Evolutionary conservation across 2,797 vertebrate species (phyloP).

Genomic region (Margarornis squamiger): DNA sequence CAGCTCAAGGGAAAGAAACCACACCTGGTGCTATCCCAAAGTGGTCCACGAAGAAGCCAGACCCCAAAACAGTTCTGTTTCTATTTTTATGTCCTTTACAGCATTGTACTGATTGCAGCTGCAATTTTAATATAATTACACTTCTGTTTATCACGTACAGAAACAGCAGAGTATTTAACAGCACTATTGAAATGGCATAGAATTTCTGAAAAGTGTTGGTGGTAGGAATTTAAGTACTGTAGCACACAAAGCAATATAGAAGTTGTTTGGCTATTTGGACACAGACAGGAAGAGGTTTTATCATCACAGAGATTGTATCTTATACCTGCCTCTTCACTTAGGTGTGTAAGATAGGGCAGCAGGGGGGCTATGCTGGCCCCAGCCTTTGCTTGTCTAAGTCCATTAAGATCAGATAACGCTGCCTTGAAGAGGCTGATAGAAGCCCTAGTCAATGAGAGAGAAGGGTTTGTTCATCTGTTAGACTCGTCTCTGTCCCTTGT

Average conservation of each 20-base stretch:
- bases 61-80: neutral
- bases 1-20: neutral
- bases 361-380: neutral
- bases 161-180: neutral
- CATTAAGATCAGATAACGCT: neutral
- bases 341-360: neutral
- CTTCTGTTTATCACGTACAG: accelerated
- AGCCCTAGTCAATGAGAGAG: neutral
- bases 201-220: neutral
- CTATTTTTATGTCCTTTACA: neutral
- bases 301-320: neutral
- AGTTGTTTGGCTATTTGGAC: neutral
- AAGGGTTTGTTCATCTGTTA: neutral
- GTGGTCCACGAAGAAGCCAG: neutral
- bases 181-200: neutral
- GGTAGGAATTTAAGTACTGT: neutral
- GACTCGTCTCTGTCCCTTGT: neutral
- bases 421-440: neutral
- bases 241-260: neutral
- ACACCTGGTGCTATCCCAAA: neutral
- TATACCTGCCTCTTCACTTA: neutral
- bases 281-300: neutral
- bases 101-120: neutral
- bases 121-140: neutral
- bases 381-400: neutral